Base-by-base conservation (phyloP, 2,797 vertebrate species). In the Odontamblyopus rebecca region DNA sequence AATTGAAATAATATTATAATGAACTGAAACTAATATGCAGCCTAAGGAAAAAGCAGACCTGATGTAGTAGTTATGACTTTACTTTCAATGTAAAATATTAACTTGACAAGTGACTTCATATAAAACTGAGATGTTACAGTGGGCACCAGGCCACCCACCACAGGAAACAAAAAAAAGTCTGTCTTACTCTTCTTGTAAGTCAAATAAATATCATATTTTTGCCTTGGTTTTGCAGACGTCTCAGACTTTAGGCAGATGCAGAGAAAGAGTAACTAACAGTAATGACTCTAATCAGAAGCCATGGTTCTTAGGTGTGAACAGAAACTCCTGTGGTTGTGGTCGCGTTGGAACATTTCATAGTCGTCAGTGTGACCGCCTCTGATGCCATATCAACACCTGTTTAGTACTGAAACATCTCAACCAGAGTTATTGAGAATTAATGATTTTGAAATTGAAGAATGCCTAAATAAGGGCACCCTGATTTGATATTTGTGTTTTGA, bases 91-190 rank as follows among this genome's bases (percentile, higher is more conserved):
- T 48, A 75, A 32, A 27, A 23, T 53, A 67, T 38, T 5, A 67
- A 67, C 75, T 48, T 72, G 54, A 83, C 63, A 70, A 23, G 57
- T 61, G 68, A 79, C 61, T 72, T 76, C 74, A 78, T 68, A 78
- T 65, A 73, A 77, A 79, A 79, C 51, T n/a, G 51, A 9, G 2
- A n/a, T n/a, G 51, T 53, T 2, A 53, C 8, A 19, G 19, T n/a
- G 26, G 54, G n/a, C 23, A 51, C 56, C 66, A 74, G 62, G 68
- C 68, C 73, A 68, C 72, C 71, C 50, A 41, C 61, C 57, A 76
- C 62, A 76, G 85, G 82, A 88, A 88, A 82, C 83, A 38, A 84
- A 78, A 64, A 72, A 59, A 71, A 70, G 57, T 59, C 13, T 57
- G 54, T 18, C 51, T n/a, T 23, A 27, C 23, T 15, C 12, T 15